Percentiles rank a stretch among this genome's conserved stretches.
phyloP scores from a whole-genome alignment of 2,888 invertebrate genomes.

The Protophormia terraenovae region DNA sequence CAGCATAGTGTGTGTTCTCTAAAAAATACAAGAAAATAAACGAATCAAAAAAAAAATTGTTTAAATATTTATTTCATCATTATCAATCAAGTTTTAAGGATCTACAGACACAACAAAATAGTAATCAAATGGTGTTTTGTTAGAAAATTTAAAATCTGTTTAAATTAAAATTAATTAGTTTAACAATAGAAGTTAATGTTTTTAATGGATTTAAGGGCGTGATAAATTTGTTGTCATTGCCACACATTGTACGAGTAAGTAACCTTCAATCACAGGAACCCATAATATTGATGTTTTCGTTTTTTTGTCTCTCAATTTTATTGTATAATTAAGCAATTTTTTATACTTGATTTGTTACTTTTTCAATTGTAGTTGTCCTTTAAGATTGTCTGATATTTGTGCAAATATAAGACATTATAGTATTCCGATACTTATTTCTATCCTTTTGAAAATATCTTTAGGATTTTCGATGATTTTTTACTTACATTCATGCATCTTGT shows the following conservation, averaged over 20 bases:
- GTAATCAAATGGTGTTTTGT: not conserved
- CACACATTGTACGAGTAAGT: not conserved
- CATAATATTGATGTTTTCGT: not conserved
- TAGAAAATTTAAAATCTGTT: not conserved
- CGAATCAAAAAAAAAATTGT: not conserved
- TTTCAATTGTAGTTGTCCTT: slow-evolving; percentile 36
- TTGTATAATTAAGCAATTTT: slow-evolving; percentile 24
- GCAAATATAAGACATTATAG: slow-evolving; percentile 23
- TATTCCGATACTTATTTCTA: not conserved
- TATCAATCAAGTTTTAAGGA: slow-evolving; percentile 47
- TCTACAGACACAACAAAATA: not conserved
- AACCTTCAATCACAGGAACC: not conserved
- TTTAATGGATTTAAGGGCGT: slow-evolving; percentile 9
- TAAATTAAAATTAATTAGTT: slow-evolving; percentile 49
- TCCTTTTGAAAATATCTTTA: slow-evolving; percentile 6
- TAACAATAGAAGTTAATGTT: slow-evolving; percentile 43
- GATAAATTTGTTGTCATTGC: slow-evolving; percentile 41
- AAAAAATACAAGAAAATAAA: no score
- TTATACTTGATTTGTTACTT: slow-evolving; percentile 1
- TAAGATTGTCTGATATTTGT: not conserved
- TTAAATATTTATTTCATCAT: slow-evolving; percentile 17
- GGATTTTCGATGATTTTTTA: not conserved
- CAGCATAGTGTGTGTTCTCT: slow-evolving; percentile 43
- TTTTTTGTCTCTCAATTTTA: not conserved
- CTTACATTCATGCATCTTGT: slow-evolving; percentile 11